phyloP scores from a whole-genome alignment of 2,888 invertebrate species.

The Spisula subtruncata region DNA sequence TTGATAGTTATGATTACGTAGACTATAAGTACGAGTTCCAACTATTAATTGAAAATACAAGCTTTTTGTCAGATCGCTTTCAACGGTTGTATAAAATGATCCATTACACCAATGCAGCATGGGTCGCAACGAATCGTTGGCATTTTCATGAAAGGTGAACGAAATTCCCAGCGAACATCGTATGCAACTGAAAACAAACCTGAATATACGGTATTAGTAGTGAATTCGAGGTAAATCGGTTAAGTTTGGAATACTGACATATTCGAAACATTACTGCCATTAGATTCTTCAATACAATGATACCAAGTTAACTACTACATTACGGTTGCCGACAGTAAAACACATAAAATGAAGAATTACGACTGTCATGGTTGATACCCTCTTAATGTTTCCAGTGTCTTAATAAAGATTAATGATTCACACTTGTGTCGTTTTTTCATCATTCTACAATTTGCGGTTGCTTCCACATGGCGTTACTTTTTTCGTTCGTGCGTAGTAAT shows the following conservation, averaged over 20 bases:
- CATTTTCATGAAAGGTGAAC: background rate
- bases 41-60: no score
- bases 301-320: background rate
- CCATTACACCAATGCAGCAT: background rate
- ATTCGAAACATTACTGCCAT: no score
- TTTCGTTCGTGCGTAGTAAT: background rate
- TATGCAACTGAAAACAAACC: no score
- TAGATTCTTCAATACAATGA: no score
- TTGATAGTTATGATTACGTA: no score
- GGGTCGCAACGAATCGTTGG: background rate
- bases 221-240: no score
- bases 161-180: no score
- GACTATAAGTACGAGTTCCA: no score
- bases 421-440: background rate
- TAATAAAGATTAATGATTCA: conserved; percentile 1
- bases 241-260: no score
- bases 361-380: background rate
- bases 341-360: background rate
- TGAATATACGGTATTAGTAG: no score
- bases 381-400: background rate
- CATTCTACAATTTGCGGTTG: background rate
- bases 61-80: background rate
- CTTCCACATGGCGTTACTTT: background rate
- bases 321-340: background rate
- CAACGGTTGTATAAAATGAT: background rate